These are phyloP conservation scores for Gambusia holbrooki DNA, from an alignment of 2,113 vertebrate genomes.

Conservation along the genomic window DNA sequence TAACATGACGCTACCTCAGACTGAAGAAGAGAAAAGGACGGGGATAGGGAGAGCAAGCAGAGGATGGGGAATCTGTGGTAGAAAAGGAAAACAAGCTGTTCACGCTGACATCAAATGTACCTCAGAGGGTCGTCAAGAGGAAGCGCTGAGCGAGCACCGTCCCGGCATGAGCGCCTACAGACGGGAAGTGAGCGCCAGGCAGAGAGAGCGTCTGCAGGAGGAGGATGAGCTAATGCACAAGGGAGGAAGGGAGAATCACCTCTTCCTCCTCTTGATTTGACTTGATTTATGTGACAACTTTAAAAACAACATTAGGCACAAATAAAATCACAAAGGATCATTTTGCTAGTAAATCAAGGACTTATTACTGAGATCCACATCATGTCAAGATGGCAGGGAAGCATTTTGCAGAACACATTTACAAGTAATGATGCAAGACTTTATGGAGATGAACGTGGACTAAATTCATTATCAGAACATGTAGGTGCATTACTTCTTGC, in stretches of 20 bases:
- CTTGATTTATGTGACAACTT: slow-evolving; percentile 75
- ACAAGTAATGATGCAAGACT: slow-evolving; percentile 31
- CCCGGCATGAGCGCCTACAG: slow-evolving; percentile 58
- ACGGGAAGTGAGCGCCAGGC: slow-evolving; percentile 67
- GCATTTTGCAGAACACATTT: slow-evolving; percentile 31
- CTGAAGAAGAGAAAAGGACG: slow-evolving; percentile 50
- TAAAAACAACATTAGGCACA: slow-evolving; percentile 69
- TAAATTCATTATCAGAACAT: slow-evolving; percentile 42
- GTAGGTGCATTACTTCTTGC: slow-evolving; percentile 35
- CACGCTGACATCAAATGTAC: slow-evolving; percentile 74
- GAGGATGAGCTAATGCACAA: slow-evolving; percentile 70
- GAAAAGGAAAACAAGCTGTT: slow-evolving; percentile 69
- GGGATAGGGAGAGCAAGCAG: slow-evolving; percentile 23
- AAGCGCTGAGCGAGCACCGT: slow-evolving; percentile 61
- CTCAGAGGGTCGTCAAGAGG: slow-evolving; percentile 78
- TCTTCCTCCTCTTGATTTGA: slow-evolving; percentile 61
- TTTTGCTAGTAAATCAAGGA: slow-evolving; percentile 62
- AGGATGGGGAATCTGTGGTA: slow-evolving; percentile 48
- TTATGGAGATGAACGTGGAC: slow-evolving; percentile 29
- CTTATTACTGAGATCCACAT: slow-evolving; percentile 51
- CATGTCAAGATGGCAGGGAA: slow-evolving; percentile 31
- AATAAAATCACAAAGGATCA: slow-evolving; percentile 63
- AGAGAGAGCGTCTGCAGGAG: slow-evolving; percentile 51
- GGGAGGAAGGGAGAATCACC: slow-evolving; percentile 55
- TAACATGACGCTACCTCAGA: slow-evolving; percentile 56